Evolutionary conservation across 1,140 invertebrate genomes (phyloP).

Genomic region (Monomorium pharaonis): DNA sequence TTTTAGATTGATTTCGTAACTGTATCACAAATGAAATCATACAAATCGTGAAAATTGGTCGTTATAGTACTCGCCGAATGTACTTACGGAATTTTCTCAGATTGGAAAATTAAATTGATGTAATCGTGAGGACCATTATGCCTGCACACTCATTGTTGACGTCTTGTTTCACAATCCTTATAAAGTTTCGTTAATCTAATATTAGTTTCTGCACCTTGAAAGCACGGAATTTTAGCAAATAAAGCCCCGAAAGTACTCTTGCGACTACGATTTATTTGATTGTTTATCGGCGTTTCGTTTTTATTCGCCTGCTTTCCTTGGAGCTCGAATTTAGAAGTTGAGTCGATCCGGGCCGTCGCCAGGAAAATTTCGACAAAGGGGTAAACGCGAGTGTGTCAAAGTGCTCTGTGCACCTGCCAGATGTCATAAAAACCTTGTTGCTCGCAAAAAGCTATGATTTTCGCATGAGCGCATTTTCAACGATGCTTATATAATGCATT

Average conservation of each 20-base stretch:
- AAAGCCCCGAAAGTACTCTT: not conserved
- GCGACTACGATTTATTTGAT: conserved; percentile 15
- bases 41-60: not conserved
- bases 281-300: conserved; percentile 25
- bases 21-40: not conserved
- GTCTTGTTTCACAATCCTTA: not conserved
- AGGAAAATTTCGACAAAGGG: not conserved
- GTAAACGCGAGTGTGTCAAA: conserved; percentile 11
- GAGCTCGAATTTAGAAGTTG: not conserved
- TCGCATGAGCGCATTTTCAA: not conserved
- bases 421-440: conserved; percentile 7
- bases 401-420: not conserved
- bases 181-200: conserved; percentile 28
- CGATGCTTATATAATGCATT: not conserved
- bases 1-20: not conserved
- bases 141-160: not conserved
- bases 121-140: not conserved
- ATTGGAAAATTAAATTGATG: conserved; percentile 12
- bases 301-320: not conserved
- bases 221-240: not conserved
- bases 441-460: not conserved
- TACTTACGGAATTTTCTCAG: conserved; percentile 1
- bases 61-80: not conserved
- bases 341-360: not conserved
- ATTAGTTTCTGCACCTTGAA: conserved; percentile 19